Base-by-base conservation (phyloP, 2,888 invertebrate genomes). In the Gymnocheta viridis region DNA sequence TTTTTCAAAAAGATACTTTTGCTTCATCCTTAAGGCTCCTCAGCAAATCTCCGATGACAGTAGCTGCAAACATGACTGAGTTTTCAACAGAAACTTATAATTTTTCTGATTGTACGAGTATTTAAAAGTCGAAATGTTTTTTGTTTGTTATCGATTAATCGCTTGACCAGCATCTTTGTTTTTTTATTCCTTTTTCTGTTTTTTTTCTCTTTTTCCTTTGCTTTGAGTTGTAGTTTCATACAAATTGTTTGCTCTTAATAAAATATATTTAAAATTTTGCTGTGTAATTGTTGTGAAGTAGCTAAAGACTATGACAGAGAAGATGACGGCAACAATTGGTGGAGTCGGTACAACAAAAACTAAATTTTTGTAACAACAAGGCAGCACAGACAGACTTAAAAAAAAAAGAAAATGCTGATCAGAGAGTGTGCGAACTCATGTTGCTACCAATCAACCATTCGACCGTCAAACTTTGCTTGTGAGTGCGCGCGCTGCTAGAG, bases 341-440 rank as follows among this genome's bases (percentile, higher is more conserved):
- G 51, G 54, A 66, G 41, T 58, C 49, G 56, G 29, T 35, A 27
- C 51, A 77, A 44, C 38, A 64, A 51, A 49, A 64, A 41, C 27
- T n/a, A 2, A 27, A 70, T 38, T 41, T 38, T 79, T 35, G 27
- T 67, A 60, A 51, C 51, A 62, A 74, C 60, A 62, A 47, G 7
- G 27, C 4, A 38, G 17, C 47, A 56, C 22, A 56, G 54, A 27
- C 41, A 22, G 47, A 58, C 17, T 22, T 27, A 19, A 44, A 14
- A 49, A 1, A 5, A 73, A 17, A 69, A 56, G 32, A 73, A 27
- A 74, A 44, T 22, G 7, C 32, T 6, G 51, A 70, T 41, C 60
- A 35, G 44, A 82, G 49, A 81, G 84, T 84, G 84, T 84, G 84
- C 80, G 56, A 84, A 81, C 77, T 84, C 84, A 84, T 81, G 81